A percentile compares a stretch with the other conserved stretches of the same genome.
phyloP scores from a whole-genome alignment of 2,888 invertebrate species.

The Watsonalla binaria region DNA sequence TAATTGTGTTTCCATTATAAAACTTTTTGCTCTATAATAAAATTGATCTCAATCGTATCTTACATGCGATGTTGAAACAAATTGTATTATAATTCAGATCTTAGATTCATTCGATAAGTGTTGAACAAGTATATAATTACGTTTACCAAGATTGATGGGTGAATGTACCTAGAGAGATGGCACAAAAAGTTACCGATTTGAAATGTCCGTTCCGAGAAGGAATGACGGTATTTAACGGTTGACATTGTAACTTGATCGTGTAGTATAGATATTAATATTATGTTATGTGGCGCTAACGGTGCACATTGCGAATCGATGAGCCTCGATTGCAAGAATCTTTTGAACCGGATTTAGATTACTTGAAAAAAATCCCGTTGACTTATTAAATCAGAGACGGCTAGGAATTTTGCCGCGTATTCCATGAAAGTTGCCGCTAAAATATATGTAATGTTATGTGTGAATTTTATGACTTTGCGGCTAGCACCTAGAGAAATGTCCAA shows the following conservation, averaged over 20 bases:
- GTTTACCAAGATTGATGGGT: constrained; percentile 1
- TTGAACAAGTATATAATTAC: constrained; percentile 1
- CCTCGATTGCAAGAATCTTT: constrained; percentile 13
- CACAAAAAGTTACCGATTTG: constrained; percentile 13
- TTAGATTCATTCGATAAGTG: background rate
- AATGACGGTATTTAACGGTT: constrained; percentile 20
- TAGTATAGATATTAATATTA: constrained; percentile 45
- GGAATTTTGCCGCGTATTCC: background rate
- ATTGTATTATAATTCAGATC: background rate
- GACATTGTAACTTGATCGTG: constrained; percentile 40
- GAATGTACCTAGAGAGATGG: background rate
- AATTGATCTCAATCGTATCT: background rate
- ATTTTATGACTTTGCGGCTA: too few species aligned
- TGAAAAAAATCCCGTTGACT: background rate
- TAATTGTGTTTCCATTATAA: background rate
- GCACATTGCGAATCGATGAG: constrained; percentile 13
- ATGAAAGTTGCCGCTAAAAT: too few species aligned
- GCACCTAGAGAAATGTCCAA: too few species aligned
- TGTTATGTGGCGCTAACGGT: constrained; percentile 42
- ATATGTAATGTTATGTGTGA: too few species aligned
- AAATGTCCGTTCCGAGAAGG: constrained; percentile 19
- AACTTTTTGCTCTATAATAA: background rate
- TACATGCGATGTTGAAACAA: background rate
- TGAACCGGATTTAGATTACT: background rate
- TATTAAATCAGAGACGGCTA: background rate